Evolutionary conservation across 2,888 invertebrate species (phyloP), one percentile per base, ranked within the genome.

Genomic region (Drosophila demipolita): DNA sequence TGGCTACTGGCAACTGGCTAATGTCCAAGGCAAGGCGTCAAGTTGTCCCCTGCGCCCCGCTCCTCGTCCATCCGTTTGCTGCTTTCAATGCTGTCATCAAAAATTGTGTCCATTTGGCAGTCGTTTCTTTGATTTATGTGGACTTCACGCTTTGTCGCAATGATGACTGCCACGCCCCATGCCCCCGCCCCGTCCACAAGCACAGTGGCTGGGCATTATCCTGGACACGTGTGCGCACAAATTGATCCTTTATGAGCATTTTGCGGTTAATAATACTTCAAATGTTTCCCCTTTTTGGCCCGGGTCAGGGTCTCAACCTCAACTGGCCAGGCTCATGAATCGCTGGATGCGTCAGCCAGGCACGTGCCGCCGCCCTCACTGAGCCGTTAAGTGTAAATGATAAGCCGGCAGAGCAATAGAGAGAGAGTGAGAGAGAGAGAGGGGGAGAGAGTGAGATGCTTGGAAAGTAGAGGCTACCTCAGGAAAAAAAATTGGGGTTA

Each of bases 351-450:
- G 71, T 62, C 65, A 35, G 57, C 42, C 72, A 66, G 86, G 78
- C 91, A 91, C 91, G 91, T 91, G 91, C 86, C 87, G 53, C 59
- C 59, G 38, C 49, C 69, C 50, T 42, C 66, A 64, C 66, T 89
- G 88, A 90, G 87, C 90, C 87, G 80, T 91, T 89, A 90, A 91
- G 91, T 91, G 91, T 90, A 91, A 89, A 87, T 82, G 87, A 87
- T 87, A 89, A 89, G 87, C 89, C 73, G 42, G 15, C 9, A n/a
- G 32, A 52, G 9, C 40, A 17, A 35, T 15, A 57, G 15, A 40
- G 15, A 15, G 9, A 38, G 26, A 9, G 38, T 2, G 23, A 15
- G 29, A 3, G 33, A 20, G 33, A 52, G 33, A n/a, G 32, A 6
- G 49, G 6, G n/a, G 3, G 11, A 29, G 55, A 6, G 38, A 1